Conservation (phyloP, 2,888 invertebrate species). For the Metacarcinus magister region DNA sequence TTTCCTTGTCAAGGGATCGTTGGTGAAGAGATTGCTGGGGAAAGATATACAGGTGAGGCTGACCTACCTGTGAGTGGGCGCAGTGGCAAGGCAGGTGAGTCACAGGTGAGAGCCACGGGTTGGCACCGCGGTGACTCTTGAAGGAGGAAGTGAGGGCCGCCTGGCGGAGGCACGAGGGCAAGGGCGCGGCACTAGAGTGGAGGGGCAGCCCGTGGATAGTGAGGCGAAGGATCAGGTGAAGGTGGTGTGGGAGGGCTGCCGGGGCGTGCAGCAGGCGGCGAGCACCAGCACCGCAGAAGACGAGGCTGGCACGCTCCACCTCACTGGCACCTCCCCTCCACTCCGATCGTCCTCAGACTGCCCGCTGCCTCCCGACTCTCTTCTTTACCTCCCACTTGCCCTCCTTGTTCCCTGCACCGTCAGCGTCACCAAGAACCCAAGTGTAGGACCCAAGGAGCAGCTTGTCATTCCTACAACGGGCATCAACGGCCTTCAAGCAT, state of each 20-base stretch:
- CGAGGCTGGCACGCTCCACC: constrained; percentile 70
- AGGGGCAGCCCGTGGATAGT: constrained; percentile 31
- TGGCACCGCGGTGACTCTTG: constrained; percentile 12
- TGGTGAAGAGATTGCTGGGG: neutral
- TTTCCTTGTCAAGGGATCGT: neutral
- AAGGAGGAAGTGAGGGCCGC: constrained; percentile 12
- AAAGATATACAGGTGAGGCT: neutral
- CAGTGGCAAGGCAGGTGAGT: constrained; percentile 38
- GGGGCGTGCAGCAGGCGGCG: constrained; percentile 51
- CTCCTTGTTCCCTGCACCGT: neutral
- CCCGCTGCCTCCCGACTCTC: neutral
- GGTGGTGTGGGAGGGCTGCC: constrained; percentile 56
- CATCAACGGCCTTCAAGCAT: neutral
- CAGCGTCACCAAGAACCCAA: neutral
- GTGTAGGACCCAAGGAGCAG: neutral
- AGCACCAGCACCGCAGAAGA: constrained; percentile 67
- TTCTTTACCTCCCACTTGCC: constrained; percentile 54
- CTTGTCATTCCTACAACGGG: neutral
- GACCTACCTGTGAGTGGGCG: constrained; percentile 63
- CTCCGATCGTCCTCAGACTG: constrained; percentile 49
- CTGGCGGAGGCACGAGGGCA: constrained; percentile 66
- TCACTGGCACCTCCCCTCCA: constrained; percentile 68
- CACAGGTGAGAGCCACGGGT: constrained; percentile 52
- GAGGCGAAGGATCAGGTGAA: constrained; percentile 65
- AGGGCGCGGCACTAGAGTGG: constrained; percentile 67